These are phyloP conservation scores for Paguma larvata DNA, from an alignment of 2,797 vertebrate species.

Conservation along the genomic window DNA sequence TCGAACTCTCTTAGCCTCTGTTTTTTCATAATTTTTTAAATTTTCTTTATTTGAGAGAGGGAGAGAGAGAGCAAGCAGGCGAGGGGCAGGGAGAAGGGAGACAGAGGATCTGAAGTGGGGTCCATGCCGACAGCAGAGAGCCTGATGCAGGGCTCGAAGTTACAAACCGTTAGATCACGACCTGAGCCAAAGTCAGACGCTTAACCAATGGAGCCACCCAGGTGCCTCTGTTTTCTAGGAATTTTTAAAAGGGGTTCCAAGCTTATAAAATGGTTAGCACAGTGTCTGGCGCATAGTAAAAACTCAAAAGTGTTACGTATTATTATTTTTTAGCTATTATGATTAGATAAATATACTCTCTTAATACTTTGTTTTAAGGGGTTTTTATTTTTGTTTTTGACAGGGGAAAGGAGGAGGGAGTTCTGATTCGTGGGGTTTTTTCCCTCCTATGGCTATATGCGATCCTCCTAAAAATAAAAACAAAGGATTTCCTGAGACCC, in stretches of 20 bases:
- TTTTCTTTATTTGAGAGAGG: no score
- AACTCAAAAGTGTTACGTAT: background rate
- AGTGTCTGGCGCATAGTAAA: background rate
- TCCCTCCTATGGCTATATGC: background rate
- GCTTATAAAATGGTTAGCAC: background rate
- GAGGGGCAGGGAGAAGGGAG: no score
- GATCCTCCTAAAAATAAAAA: background rate
- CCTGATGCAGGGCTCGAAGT: no score
- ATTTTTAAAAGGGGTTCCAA: background rate
- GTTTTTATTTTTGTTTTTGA: background rate
- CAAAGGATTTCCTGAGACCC: background rate
- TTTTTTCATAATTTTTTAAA: background rate
- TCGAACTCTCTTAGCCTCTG: background rate
- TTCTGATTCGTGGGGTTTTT: background rate
- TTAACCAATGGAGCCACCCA: no score
- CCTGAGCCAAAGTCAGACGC: no score
- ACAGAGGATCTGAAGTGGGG: no score
- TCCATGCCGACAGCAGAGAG: no score
- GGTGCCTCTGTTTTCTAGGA: background rate
- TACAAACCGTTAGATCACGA: no score
- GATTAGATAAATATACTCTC: background rate
- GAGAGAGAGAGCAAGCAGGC: no score
- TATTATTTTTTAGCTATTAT: background rate
- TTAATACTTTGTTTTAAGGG: background rate
- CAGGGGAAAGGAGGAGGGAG: background rate